phyloP scores from a whole-genome alignment of 2,888 invertebrate genomes.

The Hypomecis punctinalis region DNA sequence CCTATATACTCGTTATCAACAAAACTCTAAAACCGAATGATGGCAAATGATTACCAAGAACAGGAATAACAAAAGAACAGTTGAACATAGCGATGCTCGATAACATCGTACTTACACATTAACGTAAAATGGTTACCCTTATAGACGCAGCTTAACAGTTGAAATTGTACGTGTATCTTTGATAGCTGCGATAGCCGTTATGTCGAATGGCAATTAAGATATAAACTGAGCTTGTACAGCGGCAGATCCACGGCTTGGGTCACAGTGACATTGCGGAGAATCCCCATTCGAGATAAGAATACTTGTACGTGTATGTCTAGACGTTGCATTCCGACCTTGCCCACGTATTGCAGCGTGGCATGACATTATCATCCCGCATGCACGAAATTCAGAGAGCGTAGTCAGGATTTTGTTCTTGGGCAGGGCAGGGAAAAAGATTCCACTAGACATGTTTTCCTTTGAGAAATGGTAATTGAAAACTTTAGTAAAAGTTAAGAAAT shows the following conservation, averaged over 20 bases:
- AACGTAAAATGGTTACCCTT: background rate
- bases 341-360: slow-evolving; percentile 9
- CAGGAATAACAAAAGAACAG: no score
- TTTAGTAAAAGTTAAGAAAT: no score
- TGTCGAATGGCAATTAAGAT: slow-evolving; percentile 5
- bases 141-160: slow-evolving; percentile 4
- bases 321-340: slow-evolving; percentile 31
- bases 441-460: no score
- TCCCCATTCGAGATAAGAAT: slow-evolving; percentile 27
- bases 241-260: slow-evolving; percentile 14
- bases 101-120: background rate
- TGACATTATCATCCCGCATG: slow-evolving; percentile 12
- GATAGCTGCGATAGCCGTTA: background rate
- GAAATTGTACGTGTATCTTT: background rate
- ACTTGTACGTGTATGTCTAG: slow-evolving; percentile 23
- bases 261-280: slow-evolving; percentile 24
- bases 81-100: no score
- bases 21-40: no score
- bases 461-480: no score
- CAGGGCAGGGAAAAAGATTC: no score
- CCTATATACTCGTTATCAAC: no score
- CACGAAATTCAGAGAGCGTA: slow-evolving; percentile 22
- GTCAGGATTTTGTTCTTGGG: no score
- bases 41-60: no score
- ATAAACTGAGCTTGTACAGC: slow-evolving; percentile 7